A percentile compares a stretch with the other conserved stretches of the same genome.
Evolutionary conservation across 1,140 invertebrate species (phyloP).

Genomic region (Ptiloglossa arizonensis): DNA sequence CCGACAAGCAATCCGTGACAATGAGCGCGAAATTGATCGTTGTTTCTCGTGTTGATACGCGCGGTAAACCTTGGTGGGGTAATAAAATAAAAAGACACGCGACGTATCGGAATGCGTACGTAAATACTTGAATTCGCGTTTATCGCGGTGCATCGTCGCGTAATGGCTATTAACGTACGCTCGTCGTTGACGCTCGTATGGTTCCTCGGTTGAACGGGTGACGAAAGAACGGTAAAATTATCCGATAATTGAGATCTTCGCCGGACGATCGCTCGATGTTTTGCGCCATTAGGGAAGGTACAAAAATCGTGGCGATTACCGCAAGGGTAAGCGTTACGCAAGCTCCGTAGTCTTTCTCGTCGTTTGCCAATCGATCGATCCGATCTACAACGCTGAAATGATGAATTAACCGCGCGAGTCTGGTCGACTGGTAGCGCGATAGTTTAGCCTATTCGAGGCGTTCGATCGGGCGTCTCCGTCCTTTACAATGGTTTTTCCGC

Average conservation of each 20-base stretch:
- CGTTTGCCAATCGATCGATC: conserved; percentile 3
- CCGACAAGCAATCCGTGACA: too few relatives aligned
- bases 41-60: background rate
- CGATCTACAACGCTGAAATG: background rate
- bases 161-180: background rate
- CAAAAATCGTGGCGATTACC: background rate
- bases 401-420: conserved; percentile 36
- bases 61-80: conserved; percentile 13
- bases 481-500: background rate
- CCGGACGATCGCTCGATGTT: background rate
- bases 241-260: background rate
- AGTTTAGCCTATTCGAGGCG: too few relatives aligned
- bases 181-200: background rate
- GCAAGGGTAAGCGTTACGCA: conserved; percentile 7
- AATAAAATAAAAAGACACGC: conserved; percentile 5
- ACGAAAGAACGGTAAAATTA: conserved; percentile 5
- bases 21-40: background rate
- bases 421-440: background rate
- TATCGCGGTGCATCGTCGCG: background rate
- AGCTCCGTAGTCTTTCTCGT: background rate
- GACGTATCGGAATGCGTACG: background rate
- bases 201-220: background rate
- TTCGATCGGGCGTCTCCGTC: background rate
- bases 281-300: too few relatives aligned
- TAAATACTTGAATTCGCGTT: background rate